Base-by-base conservation (phyloP, 2,888 invertebrate species). In the Proisotoma minuta region DNA sequence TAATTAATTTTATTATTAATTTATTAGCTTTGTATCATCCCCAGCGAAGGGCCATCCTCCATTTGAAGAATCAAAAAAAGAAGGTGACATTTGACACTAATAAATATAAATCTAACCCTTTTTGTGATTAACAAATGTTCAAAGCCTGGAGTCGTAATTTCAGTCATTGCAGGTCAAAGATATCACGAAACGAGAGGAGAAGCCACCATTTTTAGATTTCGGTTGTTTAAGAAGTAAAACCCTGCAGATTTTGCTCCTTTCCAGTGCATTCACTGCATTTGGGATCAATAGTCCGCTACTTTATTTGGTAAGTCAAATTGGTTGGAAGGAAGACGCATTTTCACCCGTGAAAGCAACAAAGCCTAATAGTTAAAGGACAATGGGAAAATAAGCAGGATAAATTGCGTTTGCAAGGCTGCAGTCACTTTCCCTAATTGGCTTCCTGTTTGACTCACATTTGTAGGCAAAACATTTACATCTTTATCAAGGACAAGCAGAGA, bases 271-370 rank as follows among this genome's bases (percentile, higher is more conserved):
- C 65, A 82, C 84, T 56, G 88, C 89, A 4, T 87, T 91, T 76
- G 92, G 92, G 20, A 87, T 91, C 74, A 89, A 89, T 76, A 89
- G 90, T 0, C 92, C 92, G 1, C 85, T 91, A 74, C 87, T 91
- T 77, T 87, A 89, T 77, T 79, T 92, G 79, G 84, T 84, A 76
- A 78, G 77, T 60, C 22, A 22, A 47, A n/a, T n/a, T n/a, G n/a
- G n/a, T n/a, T n/a, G n/a, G n/a, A n/a, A n/a, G n/a, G n/a, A n/a
- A n/a, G n/a, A n/a, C n/a, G n/a, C n/a, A n/a, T n/a, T n/a, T n/a
- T n/a, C n/a, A n/a, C n/a, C n/a, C n/a, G n/a, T n/a, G n/a, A n/a
- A n/a, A n/a, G n/a, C n/a, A n/a, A n/a, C n/a, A n/a, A n/a, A n/a
- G n/a, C n/a, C n/a, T n/a, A n/a, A n/a, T n/a, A n/a, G n/a, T n/a